Evolutionary conservation across 2,888 invertebrate species (phyloP).

Genomic region (Apomyelois bistriatella): DNA sequence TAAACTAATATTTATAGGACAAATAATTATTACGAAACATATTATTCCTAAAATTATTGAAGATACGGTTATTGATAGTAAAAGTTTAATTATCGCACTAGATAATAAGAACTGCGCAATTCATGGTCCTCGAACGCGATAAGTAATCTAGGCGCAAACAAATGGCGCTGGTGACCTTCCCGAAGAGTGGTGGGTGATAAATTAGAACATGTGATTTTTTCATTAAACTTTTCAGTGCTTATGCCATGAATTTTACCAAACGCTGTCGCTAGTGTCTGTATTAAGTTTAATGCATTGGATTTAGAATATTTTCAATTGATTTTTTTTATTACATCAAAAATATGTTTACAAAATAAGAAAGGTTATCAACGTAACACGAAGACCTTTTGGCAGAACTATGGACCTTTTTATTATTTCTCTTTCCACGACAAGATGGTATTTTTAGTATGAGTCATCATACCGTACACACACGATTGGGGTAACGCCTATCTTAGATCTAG

Average conservation of each 20-base stretch:
- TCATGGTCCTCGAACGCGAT: background rate
- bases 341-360: too few relatives aligned
- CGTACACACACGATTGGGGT: conserved; percentile 19
- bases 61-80: background rate
- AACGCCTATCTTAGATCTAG: conserved; percentile 20
- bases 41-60: background rate
- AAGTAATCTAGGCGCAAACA: conserved; percentile 5
- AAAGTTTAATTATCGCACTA: background rate
- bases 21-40: background rate
- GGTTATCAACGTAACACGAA: too few relatives aligned
- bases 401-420: background rate
- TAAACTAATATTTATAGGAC: too few relatives aligned
- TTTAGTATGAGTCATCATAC: conserved; percentile 11
- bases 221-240: background rate
- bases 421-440: background rate
- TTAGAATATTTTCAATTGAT: too few relatives aligned
- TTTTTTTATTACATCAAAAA: too few relatives aligned
- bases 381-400: too few relatives aligned
- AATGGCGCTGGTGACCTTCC: conserved; percentile 1
- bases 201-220: conserved; percentile 13
- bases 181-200: background rate
- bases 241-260: too few relatives aligned
- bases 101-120: conserved; percentile 3
- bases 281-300: too few relatives aligned
- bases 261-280: background rate